Percentiles rank a stretch among this genome's conserved stretches.
phyloP scores from a whole-genome alignment of 1,140 invertebrate species.

The Polypedilum pembai region DNA sequence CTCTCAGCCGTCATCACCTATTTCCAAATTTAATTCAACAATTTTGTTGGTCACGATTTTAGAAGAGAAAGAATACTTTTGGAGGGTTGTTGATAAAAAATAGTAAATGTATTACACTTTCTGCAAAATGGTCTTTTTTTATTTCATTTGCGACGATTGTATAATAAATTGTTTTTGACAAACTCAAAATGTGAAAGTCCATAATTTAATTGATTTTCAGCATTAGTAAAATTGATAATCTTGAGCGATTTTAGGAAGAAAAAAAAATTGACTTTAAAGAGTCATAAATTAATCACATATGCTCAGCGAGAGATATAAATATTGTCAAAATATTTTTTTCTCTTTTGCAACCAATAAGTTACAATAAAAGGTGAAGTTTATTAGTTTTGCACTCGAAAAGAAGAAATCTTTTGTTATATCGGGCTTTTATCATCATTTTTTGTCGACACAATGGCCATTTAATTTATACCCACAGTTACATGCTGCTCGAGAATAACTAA shows the following conservation, averaged over 20 bases:
- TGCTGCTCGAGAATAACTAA: not conserved
- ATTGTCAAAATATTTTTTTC: slow-evolving; percentile 21
- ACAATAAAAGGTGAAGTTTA: slow-evolving; percentile 9
- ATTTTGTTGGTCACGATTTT: not conserved
- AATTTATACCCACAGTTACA: slow-evolving; percentile 18
- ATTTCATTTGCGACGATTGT: too few species aligned
- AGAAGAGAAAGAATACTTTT: not conserved
- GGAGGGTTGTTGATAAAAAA: too few species aligned
- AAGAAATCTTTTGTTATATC: not conserved
- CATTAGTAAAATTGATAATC: too few species aligned
- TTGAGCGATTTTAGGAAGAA: too few species aligned
- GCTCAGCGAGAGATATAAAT: not conserved
- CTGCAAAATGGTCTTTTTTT: too few species aligned
- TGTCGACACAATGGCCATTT: slow-evolving; percentile 20
- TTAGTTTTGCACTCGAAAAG: slow-evolving; percentile 19
- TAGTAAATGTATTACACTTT: too few species aligned
- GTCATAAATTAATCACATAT: too few species aligned
- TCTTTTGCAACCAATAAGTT: not conserved
- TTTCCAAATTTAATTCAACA: slow-evolving; percentile 21
- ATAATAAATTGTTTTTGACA: too few species aligned
- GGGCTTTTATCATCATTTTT: not conserved
- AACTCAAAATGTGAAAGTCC: too few species aligned
- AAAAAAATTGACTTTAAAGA: too few species aligned
- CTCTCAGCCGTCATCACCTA: slow-evolving; percentile 22
- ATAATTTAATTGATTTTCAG: too few species aligned